Conservation (phyloP, 2,888 invertebrate genomes). For the Drosophila affinis region DNA sequence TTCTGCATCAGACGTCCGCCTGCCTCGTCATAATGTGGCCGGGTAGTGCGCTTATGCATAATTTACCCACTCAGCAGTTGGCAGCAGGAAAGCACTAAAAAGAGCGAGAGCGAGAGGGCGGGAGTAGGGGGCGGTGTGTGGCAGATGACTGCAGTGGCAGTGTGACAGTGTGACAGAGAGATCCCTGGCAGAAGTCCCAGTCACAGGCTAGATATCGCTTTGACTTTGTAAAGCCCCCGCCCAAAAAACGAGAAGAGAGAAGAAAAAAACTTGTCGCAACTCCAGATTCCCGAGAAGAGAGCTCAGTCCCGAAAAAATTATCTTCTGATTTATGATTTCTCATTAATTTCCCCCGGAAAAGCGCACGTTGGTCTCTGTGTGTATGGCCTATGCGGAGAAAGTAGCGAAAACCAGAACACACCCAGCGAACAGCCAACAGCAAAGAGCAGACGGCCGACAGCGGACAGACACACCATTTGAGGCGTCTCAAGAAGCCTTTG, state of each 20-base stretch:
- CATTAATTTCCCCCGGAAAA: conserved; percentile 40
- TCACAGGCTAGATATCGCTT: conserved; percentile 34
- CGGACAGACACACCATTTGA: neutral
- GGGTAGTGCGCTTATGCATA: conserved; percentile 77
- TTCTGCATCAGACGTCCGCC: conserved; percentile 75
- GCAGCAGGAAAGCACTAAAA: conserved; percentile 40
- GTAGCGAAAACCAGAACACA: neutral
- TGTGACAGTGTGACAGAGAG: neutral
- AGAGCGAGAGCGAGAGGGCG: neutral
- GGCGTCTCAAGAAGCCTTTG: neutral
- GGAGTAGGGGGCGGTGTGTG: neutral
- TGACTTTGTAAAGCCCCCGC: conserved; percentile 34
- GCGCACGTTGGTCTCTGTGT: conserved; percentile 23
- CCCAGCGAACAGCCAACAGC: neutral
- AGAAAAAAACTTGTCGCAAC: conserved; percentile 10
- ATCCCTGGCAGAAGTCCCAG: conserved; percentile 8
- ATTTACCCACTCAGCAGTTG: conserved; percentile 72
- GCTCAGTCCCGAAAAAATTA: conserved; percentile 22
- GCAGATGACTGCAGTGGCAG: conserved; percentile 24
- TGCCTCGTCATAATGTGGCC: conserved; percentile 75
- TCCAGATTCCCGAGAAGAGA: neutral
- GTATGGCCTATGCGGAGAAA: too few relatives aligned
- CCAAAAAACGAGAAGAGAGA: too few relatives aligned
- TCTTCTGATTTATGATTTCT: conserved; percentile 52
- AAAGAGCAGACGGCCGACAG: too few relatives aligned